A percentile compares a stretch with the other conserved stretches of the same genome.
These are phyloP conservation scores for Bombus consobrinus DNA, from an alignment of 1,140 invertebrate species.

Conservation along the genomic window DNA sequence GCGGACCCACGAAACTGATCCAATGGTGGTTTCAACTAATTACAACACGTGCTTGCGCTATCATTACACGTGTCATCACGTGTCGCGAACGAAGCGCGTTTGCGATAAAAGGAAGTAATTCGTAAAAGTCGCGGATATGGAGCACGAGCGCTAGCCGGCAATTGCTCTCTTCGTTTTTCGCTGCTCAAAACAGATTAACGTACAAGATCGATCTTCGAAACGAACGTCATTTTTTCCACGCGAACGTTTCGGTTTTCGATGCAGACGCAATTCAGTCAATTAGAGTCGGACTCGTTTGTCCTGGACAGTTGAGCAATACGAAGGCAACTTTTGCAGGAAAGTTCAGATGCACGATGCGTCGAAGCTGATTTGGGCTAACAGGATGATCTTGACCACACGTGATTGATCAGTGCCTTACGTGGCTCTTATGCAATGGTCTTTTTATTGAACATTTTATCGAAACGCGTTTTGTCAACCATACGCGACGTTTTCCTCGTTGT, in stretches of 20 bases:
- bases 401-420: not conserved
- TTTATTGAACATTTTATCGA: not conserved
- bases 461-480: not conserved
- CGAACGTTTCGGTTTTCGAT: too few relatives aligned
- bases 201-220: too few relatives aligned
- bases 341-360: not conserved
- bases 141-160: too few relatives aligned
- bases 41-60: slow-evolving; percentile 12
- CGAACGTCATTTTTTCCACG: too few relatives aligned
- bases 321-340: not conserved
- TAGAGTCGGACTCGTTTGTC: not conserved
- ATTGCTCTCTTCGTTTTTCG: too few relatives aligned
- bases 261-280: too few relatives aligned
- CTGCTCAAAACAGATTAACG: too few relatives aligned
- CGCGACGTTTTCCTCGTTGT: not conserved
- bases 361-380: not conserved
- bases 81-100: too few relatives aligned
- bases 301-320: not conserved
- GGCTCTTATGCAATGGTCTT: not conserved
- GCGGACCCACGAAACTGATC: not conserved
- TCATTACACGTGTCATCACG: not conserved
- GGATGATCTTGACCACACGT: not conserved
- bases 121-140: too few relatives aligned
- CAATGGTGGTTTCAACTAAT: not conserved
- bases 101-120: not conserved